Evolutionary conservation across 2,888 invertebrate genomes (phyloP), one percentile per base, ranked within the genome.

Genomic region (Drosophila pullipes): DNA sequence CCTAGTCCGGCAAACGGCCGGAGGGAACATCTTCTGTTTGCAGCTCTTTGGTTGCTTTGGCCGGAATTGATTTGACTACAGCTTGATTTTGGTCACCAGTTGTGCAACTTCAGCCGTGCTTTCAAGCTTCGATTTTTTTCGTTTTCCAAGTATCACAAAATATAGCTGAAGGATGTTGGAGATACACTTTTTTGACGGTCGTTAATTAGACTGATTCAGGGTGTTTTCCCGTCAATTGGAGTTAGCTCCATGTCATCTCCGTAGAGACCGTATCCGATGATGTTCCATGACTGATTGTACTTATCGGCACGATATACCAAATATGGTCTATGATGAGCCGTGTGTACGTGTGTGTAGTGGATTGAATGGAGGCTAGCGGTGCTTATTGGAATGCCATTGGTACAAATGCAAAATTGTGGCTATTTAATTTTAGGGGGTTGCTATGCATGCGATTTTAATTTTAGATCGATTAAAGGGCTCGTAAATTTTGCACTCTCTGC

Each of bases 401-500:
- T 53, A 58, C 22, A 69, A 69, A 59, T 68, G 59, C 63, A 53
- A 47, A 49, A 58, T 60, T 74, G 68, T 33, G 49, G 62, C 33
- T 49, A 63, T 64, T 50, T 53, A 25, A 35, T 41, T 75, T 57
- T 59, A 65, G 78, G 78, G 82, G 76, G 83, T 83, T 83, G 82
- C 81, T 78, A 83, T 68, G 80, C 81, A 74, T 58, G 81, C 81
- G 77, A 80, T 77, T 83, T 88, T 88, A 85, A 81, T 84, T 88
- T 88, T 76, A 86, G 84, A 89, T 89, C 84, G 89, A 89, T 89
- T 85, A 83, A 81, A 78, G 79, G 81, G 81, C 89, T 83, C 82
- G 89, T 89, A 85, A 89, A 89, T 85, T 85, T 81, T 30, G 66
- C 44, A 59, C 59, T 11, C 66, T 41, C 67, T 66, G 82, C 74